phyloP scores from a whole-genome alignment of 2,797 vertebrate genomes.

The Trachops cirrhosus region DNA sequence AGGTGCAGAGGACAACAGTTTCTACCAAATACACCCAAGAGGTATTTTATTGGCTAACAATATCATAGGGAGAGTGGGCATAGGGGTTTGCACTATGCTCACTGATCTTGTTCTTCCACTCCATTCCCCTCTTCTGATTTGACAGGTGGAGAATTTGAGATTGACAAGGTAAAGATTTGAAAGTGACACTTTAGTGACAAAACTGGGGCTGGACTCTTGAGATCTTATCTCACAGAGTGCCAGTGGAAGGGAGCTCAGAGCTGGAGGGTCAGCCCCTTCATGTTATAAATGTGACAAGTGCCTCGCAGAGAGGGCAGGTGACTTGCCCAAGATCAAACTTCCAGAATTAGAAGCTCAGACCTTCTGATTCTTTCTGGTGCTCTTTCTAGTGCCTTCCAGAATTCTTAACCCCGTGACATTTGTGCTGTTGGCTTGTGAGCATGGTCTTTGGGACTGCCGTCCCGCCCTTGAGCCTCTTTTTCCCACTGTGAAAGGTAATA shows the following conservation, averaged over 20 bases:
- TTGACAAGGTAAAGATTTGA: background rate
- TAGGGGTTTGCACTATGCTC: background rate
- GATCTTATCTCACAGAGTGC: background rate
- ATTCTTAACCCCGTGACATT: background rate
- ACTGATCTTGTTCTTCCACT: constrained; percentile 14
- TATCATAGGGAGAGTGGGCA: background rate
- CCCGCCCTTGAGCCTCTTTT: background rate
- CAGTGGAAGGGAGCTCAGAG: background rate
- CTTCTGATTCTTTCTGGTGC: background rate
- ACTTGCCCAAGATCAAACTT: background rate
- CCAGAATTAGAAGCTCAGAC: background rate
- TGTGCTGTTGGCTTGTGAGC: background rate
- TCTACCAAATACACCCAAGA: background rate
- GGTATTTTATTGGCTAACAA: background rate
- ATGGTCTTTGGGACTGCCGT: background rate
- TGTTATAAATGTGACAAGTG: background rate
- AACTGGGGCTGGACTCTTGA: background rate
- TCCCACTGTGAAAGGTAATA: background rate
- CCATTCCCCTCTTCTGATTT: background rate
- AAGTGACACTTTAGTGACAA: constrained; percentile 7
- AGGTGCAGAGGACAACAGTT: background rate
- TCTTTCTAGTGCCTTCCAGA: background rate
- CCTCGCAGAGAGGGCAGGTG: background rate
- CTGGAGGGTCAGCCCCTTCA: background rate
- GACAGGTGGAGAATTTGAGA: background rate